Percentiles rank a stretch among this genome's conserved stretches.
Conservation (phyloP, 2,113 vertebrate genomes). For the Semicossyphus pulcher region DNA sequence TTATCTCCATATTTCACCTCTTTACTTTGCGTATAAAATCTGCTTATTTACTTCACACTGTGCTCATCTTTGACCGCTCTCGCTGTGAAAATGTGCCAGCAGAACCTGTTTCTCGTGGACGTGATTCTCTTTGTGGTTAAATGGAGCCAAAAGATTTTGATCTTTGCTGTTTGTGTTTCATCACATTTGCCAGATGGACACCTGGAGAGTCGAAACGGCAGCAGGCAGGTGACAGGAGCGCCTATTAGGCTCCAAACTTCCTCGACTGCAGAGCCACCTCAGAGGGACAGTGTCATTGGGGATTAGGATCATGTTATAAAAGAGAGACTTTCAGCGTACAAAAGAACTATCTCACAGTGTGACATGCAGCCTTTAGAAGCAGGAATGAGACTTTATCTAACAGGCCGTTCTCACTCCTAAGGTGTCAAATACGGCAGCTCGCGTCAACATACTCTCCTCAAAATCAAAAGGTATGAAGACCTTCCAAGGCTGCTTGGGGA, state of each 20-base stretch:
- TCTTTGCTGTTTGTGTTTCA: constrained; percentile 22
- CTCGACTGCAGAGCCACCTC: not conserved
- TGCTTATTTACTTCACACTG: not conserved
- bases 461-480: no score
- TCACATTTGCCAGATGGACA: constrained; percentile 9
- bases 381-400: not conserved
- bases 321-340: constrained; percentile 1
- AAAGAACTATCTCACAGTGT: not conserved
- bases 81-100: constrained; percentile 13
- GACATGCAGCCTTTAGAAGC: constrained; percentile 15
- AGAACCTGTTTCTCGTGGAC: constrained; percentile 4
- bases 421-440: not conserved
- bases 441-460: no score
- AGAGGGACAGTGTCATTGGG: constrained; percentile 10
- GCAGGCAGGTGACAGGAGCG: constrained; percentile 38
- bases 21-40: constrained; percentile 16
- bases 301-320: constrained; percentile 20
- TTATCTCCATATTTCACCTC: not conserved
- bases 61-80: constrained; percentile 17
- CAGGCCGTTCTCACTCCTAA: not conserved
- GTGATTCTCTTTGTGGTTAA: constrained; percentile 22
- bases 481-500: no score
- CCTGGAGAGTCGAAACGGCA: not conserved
- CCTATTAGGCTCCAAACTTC: constrained; percentile 22
- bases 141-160: constrained; percentile 29